Base-by-base conservation (phyloP, 2,113 vertebrate genomes). In the Ranitomeya imitator region DNA sequence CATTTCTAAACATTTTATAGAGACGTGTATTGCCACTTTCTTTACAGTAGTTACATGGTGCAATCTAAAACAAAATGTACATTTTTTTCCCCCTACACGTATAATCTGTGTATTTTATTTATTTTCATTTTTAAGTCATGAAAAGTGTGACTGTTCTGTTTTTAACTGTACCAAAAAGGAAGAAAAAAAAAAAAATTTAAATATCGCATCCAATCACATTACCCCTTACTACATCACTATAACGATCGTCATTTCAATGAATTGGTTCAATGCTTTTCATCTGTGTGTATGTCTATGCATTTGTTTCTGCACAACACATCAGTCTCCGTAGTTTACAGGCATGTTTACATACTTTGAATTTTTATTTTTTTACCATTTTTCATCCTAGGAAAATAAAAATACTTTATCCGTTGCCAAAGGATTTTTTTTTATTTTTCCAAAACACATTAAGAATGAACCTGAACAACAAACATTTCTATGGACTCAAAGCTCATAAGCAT, bases 121-220 rank as follows among this genome's bases (percentile, higher is more conserved):
- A 94, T 94, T 95, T 93, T 93, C 90, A 92, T 94, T 92, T 69
- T 88, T 69, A 77, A 92, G 91, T 90, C 92, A 91, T 93, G 92
- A 90, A 92, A 93, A 91, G 60, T 93, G 90, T 94, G 93, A 94
- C 94, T 95, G 94, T 94, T 93, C 91, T 94, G 93, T 93, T 93
- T 92, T 79, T 93, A 93, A 91, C 93, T 93, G 92, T 93, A 94
- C 93, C 91, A 93, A 91, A 93, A 93, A 93, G 93, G 90, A 91
- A 94, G 93, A 91, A 93, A 91, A 93, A 93, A 74, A 90, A 91
- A 93, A 93, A 91, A 87, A 91, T 93, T 88, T 93, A 91, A 91
- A 93, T 79, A 79, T 52, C 88, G 90, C 92, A 90, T 92, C 91
- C 90, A 86, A 52, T 90, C 83, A 86, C 89, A 45, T 93, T 92